Evolutionary conservation across 2,797 vertebrate genomes (phyloP).

Genomic region (Leuciscus waleckii): DNA sequence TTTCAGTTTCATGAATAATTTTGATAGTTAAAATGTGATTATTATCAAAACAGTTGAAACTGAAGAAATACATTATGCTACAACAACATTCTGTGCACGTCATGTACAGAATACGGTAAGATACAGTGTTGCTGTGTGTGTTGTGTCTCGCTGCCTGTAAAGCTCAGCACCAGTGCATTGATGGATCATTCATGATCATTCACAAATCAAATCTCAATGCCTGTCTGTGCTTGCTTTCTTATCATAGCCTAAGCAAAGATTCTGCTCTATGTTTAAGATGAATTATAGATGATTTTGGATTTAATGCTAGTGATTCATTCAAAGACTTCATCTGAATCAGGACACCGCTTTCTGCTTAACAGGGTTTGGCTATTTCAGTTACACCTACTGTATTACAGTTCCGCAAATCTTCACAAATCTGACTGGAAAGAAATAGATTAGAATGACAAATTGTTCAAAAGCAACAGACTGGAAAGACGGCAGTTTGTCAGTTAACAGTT

Average conservation of each 20-base stretch:
- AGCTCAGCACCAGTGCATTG: neutral
- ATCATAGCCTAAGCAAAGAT: neutral
- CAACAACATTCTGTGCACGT: neutral
- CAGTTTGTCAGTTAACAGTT: neutral
- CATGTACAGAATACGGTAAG: neutral
- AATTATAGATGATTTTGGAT: neutral
- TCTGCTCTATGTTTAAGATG: neutral
- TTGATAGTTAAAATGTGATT: neutral
- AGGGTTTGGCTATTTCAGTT: neutral
- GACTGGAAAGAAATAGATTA: neutral
- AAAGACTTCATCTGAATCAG: neutral
- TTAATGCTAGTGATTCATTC: neutral
- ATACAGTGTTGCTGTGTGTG: neutral
- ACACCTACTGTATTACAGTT: neutral
- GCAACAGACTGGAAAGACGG: neutral
- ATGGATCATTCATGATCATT: neutral
- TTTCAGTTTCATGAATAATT: neutral
- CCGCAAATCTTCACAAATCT: neutral
- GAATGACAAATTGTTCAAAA: neutral
- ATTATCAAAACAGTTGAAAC: slow-evolving; percentile 7
- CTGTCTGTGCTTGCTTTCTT: neutral
- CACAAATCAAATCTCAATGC: neutral
- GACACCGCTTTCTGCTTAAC: neutral
- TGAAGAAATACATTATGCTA: slow-evolving; percentile 11
- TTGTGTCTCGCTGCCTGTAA: neutral